Base-by-base conservation (phyloP, 2,888 invertebrate genomes). In the Argyresthia albistria region DNA sequence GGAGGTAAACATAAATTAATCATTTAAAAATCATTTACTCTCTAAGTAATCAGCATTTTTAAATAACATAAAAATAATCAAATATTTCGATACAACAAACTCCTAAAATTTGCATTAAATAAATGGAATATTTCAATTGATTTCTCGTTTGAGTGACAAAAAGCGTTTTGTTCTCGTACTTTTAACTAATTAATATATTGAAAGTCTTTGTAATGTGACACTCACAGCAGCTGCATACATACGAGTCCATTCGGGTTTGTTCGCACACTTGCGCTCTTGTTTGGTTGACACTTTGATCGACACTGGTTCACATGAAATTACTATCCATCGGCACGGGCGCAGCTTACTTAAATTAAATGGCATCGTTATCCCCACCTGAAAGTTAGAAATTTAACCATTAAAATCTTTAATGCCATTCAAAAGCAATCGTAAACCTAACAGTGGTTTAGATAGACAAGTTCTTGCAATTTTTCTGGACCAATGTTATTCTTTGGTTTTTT, bases 271-370 rank as follows among this genome's bases (percentile, higher is more conserved):
- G 42, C 35, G 15, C 11, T 50, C 14, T 39, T 47, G 35, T 16
- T 47, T 47, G 37, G 9, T 16, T 43, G 50, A 12, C 25, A 54
- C 51, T 35, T 42, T 16, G 43, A 53, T 65, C 68, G 68, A 75
- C 79, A 80, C 80, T 76, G 75, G 75, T 72, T 71, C 73, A 71
- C 78, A 65, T 67, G 67, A 63, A 64, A 66, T 70, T 67, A 65
- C 65, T 67, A 70, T 71, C 74, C 73, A 70, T 74, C 79, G 67
- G 72, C 77, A 67, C 78, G 76, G 75, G 70, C 80, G 73, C 73
- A 66, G 73, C 74, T 76, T 81, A 77, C 81, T 83, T 82, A 86
- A 75, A 74, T 78, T 83, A 87, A 81, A 86, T 87, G 86, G 86
- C 86, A 87, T 84, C 83, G 73, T 76, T 70, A 73, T 81, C 78